phyloP scores from a whole-genome alignment of 2,888 invertebrate species.

The Autographa pulchrina region DNA sequence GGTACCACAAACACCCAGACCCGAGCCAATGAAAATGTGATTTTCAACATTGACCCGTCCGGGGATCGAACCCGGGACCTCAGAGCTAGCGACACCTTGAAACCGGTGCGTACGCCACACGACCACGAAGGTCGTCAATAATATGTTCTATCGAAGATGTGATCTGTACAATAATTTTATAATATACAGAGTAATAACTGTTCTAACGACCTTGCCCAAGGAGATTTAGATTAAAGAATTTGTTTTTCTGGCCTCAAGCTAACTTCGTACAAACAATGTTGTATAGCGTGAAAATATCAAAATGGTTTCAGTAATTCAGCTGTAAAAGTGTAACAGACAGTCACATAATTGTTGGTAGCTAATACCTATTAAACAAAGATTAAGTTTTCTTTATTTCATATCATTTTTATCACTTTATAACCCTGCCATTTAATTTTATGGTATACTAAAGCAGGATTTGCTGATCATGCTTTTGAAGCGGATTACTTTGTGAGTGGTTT shows the following conservation, averaged over 20 bases:
- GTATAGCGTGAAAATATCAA: neutral
- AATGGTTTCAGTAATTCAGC: neutral
- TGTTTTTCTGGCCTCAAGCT: too few species aligned
- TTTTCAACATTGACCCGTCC: too few species aligned
- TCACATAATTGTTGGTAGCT: neutral
- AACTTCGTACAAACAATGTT: too few species aligned
- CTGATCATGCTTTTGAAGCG: slow-evolving; percentile 1
- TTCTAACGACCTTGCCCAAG: neutral
- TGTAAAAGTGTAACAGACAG: neutral
- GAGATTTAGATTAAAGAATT: too few species aligned
- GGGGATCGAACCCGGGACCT: too few species aligned
- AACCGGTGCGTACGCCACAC: too few species aligned
- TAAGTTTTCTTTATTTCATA: neutral
- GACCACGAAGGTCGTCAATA: too few species aligned
- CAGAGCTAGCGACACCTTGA: too few species aligned
- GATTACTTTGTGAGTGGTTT: neutral
- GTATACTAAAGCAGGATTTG: neutral
- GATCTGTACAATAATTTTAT: too few species aligned
- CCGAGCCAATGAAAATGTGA: too few species aligned
- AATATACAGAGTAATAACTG: neutral
- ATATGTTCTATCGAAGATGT: too few species aligned
- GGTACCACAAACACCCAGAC: too few species aligned
- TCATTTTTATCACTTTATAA: neutral
- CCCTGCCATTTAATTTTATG: neutral
- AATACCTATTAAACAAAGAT: neutral